These are phyloP conservation scores for Anser cygnoides DNA, from an alignment of 2,113 vertebrate species.

Conservation along the genomic window DNA sequence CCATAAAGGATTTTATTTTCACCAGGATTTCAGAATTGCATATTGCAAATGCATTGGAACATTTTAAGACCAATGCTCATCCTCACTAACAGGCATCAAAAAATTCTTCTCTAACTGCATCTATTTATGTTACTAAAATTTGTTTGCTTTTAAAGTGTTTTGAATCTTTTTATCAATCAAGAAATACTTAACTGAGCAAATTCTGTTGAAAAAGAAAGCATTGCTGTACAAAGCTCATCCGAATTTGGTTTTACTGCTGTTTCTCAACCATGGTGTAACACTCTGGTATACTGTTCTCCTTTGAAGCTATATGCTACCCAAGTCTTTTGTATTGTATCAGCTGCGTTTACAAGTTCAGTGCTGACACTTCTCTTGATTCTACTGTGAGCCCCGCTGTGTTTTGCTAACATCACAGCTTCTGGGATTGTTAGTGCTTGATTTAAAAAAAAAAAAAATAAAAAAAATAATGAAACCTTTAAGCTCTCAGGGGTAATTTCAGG, in stretches of 20 bases:
- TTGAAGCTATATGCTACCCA: neutral
- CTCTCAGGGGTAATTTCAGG: neutral
- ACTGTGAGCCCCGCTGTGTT: neutral
- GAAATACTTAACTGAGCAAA: neutral
- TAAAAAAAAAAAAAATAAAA: too few species aligned
- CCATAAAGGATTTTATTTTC: neutral
- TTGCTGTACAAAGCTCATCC: too few species aligned
- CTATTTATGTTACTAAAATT: neutral
- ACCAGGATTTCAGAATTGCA: neutral
- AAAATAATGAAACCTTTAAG: neutral
- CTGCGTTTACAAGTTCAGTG: neutral
- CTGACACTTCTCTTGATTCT: neutral
- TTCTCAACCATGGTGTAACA: neutral
- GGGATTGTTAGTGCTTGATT: neutral
- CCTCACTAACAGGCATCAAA: neutral
- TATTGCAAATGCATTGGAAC: neutral
- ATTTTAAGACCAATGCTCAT: neutral
- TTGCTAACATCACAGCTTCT: neutral
- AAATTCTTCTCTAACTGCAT: neutral
- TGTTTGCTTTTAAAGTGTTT: neutral
- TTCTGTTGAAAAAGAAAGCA: neutral
- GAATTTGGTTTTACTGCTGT: neutral
- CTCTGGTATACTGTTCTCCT: rapidly evolving
- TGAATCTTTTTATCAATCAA: neutral
- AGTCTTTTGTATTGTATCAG: neutral